Percentiles rank a stretch among this genome's conserved stretches.
Evolutionary conservation across 2,888 invertebrate species (phyloP).

Genomic region (Fragum fragum): DNA sequence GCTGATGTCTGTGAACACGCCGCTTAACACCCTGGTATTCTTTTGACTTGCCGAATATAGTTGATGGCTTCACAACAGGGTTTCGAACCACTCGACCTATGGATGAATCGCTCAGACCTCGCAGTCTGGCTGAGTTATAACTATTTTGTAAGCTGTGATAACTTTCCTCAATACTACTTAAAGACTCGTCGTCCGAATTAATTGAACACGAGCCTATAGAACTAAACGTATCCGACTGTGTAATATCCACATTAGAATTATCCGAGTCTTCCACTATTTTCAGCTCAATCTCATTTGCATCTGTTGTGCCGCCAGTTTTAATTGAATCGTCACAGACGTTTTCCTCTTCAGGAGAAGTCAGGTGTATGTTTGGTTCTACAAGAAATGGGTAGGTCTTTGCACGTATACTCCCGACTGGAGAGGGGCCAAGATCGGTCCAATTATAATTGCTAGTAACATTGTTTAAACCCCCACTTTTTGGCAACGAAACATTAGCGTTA

Average conservation of each 20-base stretch:
- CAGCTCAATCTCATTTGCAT: background rate
- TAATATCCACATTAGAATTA: background rate
- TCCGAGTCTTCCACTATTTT: slow-evolving; percentile 29
- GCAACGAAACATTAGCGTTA: slow-evolving; percentile 58
- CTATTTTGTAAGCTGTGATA: slow-evolving; percentile 48
- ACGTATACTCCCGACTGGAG: slow-evolving; percentile 37
- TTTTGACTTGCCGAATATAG: slow-evolving; percentile 44
- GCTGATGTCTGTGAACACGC: slow-evolving; percentile 45
- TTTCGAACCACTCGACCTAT: slow-evolving; percentile 61
- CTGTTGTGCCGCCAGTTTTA: background rate
- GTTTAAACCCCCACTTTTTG: slow-evolving; percentile 60
- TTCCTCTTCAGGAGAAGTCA: background rate
- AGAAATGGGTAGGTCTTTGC: background rate
- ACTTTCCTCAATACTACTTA: slow-evolving; percentile 58
- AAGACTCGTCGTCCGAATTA: slow-evolving; percentile 58
- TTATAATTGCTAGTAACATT: slow-evolving; percentile 30
- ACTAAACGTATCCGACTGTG: slow-evolving; percentile 26
- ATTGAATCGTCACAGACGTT: background rate
- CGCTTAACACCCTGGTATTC: slow-evolving; percentile 55
- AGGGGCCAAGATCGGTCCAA: slow-evolving; percentile 39
- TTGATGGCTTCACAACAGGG: slow-evolving; percentile 64
- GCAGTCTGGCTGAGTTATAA: slow-evolving; percentile 34
- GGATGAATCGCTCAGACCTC: slow-evolving; percentile 52
- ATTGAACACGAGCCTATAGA: slow-evolving; percentile 59
- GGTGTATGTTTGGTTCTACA: background rate